Evolutionary conservation across 2,888 invertebrate species (phyloP), one percentile per base, ranked within the genome.

Genomic region (Drepanosiphum platanoidis): DNA sequence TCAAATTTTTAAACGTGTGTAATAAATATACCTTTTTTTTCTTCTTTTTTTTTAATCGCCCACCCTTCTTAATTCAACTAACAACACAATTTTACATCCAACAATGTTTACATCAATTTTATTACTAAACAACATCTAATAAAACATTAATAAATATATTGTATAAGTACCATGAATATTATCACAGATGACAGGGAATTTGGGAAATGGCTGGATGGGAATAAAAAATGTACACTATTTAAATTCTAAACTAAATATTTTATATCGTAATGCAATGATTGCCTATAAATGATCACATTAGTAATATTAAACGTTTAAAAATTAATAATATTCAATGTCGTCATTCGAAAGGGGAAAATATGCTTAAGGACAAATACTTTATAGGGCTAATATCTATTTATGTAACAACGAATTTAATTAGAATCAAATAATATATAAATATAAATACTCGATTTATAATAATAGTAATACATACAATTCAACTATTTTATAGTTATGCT

Each of bases 91-190:
- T 80, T 80, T 30, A 80, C 46, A 83, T 83, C 36, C 66, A 22
- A 42, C 34, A 34, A 66, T 66, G 66, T 77, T 68, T n/a, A 52
- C n/a, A 75, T 82, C 42, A 22, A 74, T 64, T 82, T 71, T 32
- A 74, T 74, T 66, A 66, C 77, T 52, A 68, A 75, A 77, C 46
- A 46, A 71, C 36, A 70, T 46, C 68, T 77, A 84, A 66, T 84
- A 39, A 58, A 84, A 66, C 70, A 77, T 84, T 68, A 77, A 77
- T 68, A 52, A 77, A 84, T 61, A 84, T 75, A 84, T 30, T 52
- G 52, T 74, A 77, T 84, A 84, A 84, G 84, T 84, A 84, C 77
- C 66, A 84, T 84, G 84, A 77, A 36, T 84, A 75, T 68, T 84
- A 84, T 84, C 84, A 84, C 84, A 84, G 68, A 84, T 77, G 36